phyloP scores from a whole-genome alignment of 2,113 vertebrate genomes.

The Choloepus hoffmanni region DNA sequence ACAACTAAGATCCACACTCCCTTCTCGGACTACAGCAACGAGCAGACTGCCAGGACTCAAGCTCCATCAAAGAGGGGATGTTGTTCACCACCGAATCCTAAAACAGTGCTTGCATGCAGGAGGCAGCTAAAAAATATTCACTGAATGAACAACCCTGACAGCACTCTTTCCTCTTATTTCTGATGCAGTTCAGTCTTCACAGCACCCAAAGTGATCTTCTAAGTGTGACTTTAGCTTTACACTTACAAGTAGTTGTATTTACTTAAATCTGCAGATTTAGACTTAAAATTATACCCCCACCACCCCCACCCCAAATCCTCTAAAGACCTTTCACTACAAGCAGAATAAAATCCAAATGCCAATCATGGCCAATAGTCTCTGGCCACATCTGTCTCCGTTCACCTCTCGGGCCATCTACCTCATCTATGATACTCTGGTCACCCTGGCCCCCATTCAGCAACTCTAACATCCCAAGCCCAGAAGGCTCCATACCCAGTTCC shows the following conservation, averaged over 20 bases:
- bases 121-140: background rate
- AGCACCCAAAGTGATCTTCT: background rate
- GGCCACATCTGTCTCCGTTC: background rate
- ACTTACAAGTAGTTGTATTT: too few species aligned
- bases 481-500: background rate
- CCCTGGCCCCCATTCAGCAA: background rate
- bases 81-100: background rate
- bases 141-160: background rate
- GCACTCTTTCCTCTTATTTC: background rate
- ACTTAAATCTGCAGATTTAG: too few species aligned
- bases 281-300: background rate
- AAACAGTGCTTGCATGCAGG: background rate
- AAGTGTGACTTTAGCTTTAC: background rate
- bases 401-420: background rate
- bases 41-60: background rate
- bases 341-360: background rate
- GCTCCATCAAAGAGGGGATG: background rate
- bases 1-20: background rate
- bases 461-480: background rate
- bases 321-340: background rate
- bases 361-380: background rate
- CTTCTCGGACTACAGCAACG: background rate
- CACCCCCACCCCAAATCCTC: background rate
- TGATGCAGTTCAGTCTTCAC: background rate
- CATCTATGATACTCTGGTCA: background rate